phyloP scores from a whole-genome alignment of 1,140 invertebrate species.

The Bilobella aurantiaca region DNA sequence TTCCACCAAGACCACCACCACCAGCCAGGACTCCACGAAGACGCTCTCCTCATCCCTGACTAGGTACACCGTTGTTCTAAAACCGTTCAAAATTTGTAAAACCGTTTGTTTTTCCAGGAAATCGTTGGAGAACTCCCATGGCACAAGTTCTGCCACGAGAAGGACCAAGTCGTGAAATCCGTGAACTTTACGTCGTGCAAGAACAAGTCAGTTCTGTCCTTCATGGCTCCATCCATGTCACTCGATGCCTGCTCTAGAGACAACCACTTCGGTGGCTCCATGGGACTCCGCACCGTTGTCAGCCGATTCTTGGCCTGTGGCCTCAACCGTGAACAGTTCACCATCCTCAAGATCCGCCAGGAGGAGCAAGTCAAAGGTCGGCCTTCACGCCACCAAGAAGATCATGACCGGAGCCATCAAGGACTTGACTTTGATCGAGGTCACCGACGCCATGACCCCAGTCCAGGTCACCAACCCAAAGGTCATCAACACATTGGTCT shows the following conservation, averaged over 20 bases:
- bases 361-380: conserved; percentile 26
- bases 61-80: not conserved
- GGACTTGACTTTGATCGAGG: conserved; percentile 24
- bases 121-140: conserved; percentile 22
- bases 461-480: conserved; percentile 15
- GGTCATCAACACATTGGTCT: conserved; percentile 24
- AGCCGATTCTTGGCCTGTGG: conserved; percentile 30
- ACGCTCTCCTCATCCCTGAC: not conserved
- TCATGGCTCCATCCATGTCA: conserved; percentile 20
- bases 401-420: conserved; percentile 22
- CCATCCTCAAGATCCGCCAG: conserved; percentile 27
- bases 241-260: conserved; percentile 28
- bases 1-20: conserved; percentile 19
- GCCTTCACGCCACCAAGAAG: conserved; percentile 19
- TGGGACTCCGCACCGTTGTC: conserved; percentile 22
- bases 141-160: conserved; percentile 32
- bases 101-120: not conserved
- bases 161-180: conserved; percentile 34
- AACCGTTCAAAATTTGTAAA: not conserved
- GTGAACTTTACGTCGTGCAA: conserved; percentile 35
- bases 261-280: conserved; percentile 24
- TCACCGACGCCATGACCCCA: not conserved
- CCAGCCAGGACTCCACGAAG: conserved; percentile 8
- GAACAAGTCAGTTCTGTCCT: conserved; percentile 31
- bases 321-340: conserved; percentile 23